phyloP scores from a whole-genome alignment of 1,140 invertebrate genomes.

The Heliconius melpomene region DNA sequence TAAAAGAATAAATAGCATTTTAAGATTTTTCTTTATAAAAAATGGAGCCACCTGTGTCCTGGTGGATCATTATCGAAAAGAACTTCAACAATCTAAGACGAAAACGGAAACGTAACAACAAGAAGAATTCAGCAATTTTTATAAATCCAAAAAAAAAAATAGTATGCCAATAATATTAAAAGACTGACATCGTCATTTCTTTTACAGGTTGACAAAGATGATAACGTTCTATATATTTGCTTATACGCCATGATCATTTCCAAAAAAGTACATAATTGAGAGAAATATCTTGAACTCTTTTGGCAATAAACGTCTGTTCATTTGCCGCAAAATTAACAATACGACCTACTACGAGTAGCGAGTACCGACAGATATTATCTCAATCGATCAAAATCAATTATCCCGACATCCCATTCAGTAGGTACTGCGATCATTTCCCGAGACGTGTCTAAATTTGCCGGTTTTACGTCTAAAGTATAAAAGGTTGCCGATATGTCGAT shows the following conservation, averaged over 20 bases:
- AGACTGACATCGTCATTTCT: background rate
- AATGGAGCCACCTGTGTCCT: too few species aligned
- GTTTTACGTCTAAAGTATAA: background rate
- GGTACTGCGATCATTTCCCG: conserved; percentile 18
- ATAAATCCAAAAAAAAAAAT: background rate
- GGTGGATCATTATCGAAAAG: too few species aligned
- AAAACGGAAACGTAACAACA: too few species aligned
- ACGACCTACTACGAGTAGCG: background rate
- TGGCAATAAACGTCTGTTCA: background rate
- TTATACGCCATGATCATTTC: too few species aligned
- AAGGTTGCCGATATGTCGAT: background rate
- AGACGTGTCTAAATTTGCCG: conserved; percentile 3
- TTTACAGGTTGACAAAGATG: background rate
- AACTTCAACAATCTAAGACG: too few species aligned
- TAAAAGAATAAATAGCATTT: too few species aligned
- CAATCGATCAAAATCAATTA: conserved; percentile 35
- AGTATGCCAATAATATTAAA: too few species aligned
- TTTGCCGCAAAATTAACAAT: background rate
- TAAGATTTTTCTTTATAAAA: too few species aligned
- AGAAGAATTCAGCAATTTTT: background rate
- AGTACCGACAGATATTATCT: conserved; percentile 25
- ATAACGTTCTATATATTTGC: too few species aligned
- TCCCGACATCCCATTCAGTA: conserved; percentile 26
- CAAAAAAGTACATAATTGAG: too few species aligned
- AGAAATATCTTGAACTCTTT: background rate